Evolutionary conservation across 2,797 vertebrate species (phyloP), one percentile per base, ranked within the genome.

Genomic region (Ceryle rudis): DNA sequence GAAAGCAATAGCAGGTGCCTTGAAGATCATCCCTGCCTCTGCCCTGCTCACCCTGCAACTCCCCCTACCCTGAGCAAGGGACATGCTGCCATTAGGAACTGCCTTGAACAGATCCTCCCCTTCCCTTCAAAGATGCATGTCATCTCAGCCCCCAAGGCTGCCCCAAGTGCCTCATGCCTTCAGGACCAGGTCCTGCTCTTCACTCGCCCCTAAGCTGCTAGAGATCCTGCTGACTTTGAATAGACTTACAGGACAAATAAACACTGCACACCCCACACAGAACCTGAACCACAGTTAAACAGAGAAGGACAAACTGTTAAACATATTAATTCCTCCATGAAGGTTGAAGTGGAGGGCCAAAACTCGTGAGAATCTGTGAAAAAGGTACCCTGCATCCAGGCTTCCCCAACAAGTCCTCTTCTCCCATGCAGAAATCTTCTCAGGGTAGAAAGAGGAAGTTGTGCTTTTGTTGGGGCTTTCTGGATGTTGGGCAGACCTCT

Each of bases 101-200:
- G 67, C 72, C 44, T 69, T 31, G 28, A 49, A 22, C 58, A 65
- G 33, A 72, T 51, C 72, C 67, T 72, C 31, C 37, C 65, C 62
- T 81, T 60, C 54, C 41, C 57, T 95, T 91, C 41, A 51, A 77
- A 72, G 22, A 16, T 9, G 9, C 54, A 49, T n/a, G 46, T n/a
- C 72, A 72, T 22, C 54, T 86, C 70, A 61, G 51, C 16, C 31
- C 37, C 23, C 26, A 69, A 7, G 41, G 75, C 44, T 57, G 49
- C 35, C 46, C 46, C 9, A 0, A 0, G 28, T 52, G 42, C 65
- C 39, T 75, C 2, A 2, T 0, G 2, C 52, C 5, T 0, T 60
- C 33, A 81, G 44, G 70, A 57, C 33, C 64, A 75, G 35, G 46
- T n/a, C 29, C 29, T 23, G 58, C 46, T 75, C 42, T 51, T 78